Base-by-base conservation (phyloP, 2,888 invertebrate genomes). In the Xanthorhoe designata region DNA sequence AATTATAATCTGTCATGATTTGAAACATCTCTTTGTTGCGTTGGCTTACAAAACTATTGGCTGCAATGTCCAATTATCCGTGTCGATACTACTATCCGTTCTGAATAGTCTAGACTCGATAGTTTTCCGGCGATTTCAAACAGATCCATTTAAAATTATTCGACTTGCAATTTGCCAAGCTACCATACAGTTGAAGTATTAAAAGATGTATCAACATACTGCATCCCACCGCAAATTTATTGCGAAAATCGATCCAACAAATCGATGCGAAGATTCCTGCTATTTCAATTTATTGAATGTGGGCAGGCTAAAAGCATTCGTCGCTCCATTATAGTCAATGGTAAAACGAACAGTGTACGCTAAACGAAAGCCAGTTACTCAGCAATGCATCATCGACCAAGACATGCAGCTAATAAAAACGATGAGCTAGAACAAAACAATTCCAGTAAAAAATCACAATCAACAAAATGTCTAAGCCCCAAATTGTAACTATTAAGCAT, bases 21-120 rank as follows among this genome's bases (percentile, higher is more conserved):
- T 19, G 35, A 51, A 42, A 47, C 24, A 10, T 35, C 13, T 24
- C 3, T 35, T 17, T 10, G 6, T 10, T n/a, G 19, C 47, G 13
- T 53, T 53, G 10, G 42, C 17, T 24, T 35, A 15, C 10, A 24
- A 52, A 51, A 47, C 49, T 18, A 45, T 45, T 50, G 3, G 17
- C 19, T 35, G 17, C 17, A 55, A 80, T 77, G 77, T 67, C 73
- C 86, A 85, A 83, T 89, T 83, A 80, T 75, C 85, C 84, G 86
- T 86, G 83, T 84, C 81, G 75, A 72, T 73, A 74, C 74, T 42
- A 75, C 64, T 74, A 64, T 58, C 64, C 61, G 61, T 60, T 63
- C 60, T 58, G n/a, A 64, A 54, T 69, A 74, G 71, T 74, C 74
- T 70, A 71, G 63, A 66, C 70, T 64, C 63, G 57, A 47, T 45